Evolutionary conservation across 2,888 invertebrate species (phyloP).

Genomic region (Synergus japonicus): DNA sequence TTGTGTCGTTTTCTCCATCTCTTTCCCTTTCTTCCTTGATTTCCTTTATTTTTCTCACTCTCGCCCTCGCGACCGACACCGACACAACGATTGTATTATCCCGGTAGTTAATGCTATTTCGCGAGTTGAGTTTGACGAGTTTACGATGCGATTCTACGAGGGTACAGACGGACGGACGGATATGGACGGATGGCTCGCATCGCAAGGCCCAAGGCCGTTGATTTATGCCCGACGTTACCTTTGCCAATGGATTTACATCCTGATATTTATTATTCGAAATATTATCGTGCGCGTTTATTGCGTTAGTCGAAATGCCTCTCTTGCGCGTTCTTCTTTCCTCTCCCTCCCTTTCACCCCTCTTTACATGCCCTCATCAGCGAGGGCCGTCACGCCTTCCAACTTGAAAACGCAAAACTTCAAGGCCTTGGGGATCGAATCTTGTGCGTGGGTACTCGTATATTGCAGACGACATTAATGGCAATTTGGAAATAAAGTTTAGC

Average conservation of each 20-base stretch:
- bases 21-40: constrained; percentile 40
- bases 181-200: constrained; percentile 63
- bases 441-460: constrained; percentile 39
- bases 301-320: constrained; percentile 72
- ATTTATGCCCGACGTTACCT: constrained; percentile 77
- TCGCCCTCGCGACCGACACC: constrained; percentile 54
- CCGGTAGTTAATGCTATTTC: constrained; percentile 76
- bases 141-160: constrained; percentile 73
- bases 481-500: constrained; percentile 33
- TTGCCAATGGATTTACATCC: constrained; percentile 77
- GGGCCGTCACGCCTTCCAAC: constrained; percentile 43
- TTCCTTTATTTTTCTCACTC: constrained; percentile 47
- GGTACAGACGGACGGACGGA: constrained; percentile 63
- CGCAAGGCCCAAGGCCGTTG: constrained; percentile 65
- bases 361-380: constrained; percentile 34
- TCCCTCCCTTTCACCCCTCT: constrained; percentile 37
- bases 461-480: constrained; percentile 36
- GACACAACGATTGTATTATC: constrained; percentile 75
- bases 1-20: constrained; percentile 29
- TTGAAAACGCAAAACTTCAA: constrained; percentile 44
- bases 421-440: constrained; percentile 38
- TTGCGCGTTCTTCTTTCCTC: constrained; percentile 47
- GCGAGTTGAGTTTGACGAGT: constrained; percentile 76
- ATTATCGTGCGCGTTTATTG: constrained; percentile 76
- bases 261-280: constrained; percentile 77